phyloP scores from a whole-genome alignment of 2,888 invertebrate genomes.

The Lamproptera curius region DNA sequence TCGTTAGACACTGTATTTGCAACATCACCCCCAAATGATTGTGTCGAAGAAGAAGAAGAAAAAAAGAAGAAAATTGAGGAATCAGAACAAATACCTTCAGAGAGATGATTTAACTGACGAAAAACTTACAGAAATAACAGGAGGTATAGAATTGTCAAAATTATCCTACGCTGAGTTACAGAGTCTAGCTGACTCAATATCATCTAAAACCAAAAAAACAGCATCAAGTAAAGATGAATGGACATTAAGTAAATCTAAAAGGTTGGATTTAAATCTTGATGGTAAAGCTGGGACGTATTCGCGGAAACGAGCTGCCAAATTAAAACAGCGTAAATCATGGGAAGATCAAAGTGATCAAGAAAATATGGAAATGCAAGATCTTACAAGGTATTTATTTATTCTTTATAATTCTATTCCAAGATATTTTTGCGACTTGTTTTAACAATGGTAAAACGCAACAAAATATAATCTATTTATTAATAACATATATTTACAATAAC shows the following conservation, averaged over 20 bases:
- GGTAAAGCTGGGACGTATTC: slow-evolving; percentile 73
- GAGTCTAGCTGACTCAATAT: slow-evolving; percentile 62
- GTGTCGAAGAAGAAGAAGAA: slow-evolving; percentile 47
- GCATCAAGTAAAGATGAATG: slow-evolving; percentile 69
- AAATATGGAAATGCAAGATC: slow-evolving; percentile 81
- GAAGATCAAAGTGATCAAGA: slow-evolving; percentile 85
- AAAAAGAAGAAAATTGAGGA: too few species aligned
- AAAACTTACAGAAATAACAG: slow-evolving; percentile 59
- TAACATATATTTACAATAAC: background rate
- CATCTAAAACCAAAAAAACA: slow-evolving; percentile 57
- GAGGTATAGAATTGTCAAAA: slow-evolving; percentile 63
- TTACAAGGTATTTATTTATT: slow-evolving; percentile 61
- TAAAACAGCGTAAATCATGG: slow-evolving; percentile 81
- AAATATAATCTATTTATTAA: too few species aligned
- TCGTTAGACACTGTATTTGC: slow-evolving; percentile 83
- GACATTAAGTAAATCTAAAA: slow-evolving; percentile 62
- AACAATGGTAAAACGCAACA: too few species aligned
- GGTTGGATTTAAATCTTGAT: slow-evolving; percentile 64
- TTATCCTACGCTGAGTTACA: slow-evolving; percentile 66
- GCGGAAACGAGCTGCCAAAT: slow-evolving; percentile 64
- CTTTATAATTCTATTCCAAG: too few species aligned
- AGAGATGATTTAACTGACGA: slow-evolving; percentile 57
- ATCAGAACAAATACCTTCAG: slow-evolving; percentile 27
- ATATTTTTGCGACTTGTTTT: background rate
- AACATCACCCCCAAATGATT: slow-evolving; percentile 75